Conservation (phyloP, 1,140 invertebrate species). For the Aporrectodea caliginosa region DNA sequence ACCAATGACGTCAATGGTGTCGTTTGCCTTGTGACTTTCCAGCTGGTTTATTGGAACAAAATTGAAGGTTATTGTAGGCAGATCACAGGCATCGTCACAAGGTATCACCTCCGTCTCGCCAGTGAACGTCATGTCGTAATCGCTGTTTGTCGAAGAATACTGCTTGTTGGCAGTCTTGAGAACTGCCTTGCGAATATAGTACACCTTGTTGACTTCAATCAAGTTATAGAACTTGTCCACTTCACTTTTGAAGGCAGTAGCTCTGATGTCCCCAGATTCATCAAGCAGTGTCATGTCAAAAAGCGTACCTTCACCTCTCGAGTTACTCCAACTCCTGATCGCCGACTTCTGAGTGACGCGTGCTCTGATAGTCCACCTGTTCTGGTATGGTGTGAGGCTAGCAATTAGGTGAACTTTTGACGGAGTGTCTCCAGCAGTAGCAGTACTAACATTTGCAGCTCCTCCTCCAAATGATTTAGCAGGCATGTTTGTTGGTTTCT, state of each 20-base stretch:
- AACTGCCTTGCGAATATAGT: conserved; percentile 75
- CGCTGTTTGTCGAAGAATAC: conserved; percentile 78
- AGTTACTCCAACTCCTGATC: conserved; percentile 85
- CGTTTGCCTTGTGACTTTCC: conserved; percentile 64
- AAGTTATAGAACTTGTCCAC: conserved; percentile 87
- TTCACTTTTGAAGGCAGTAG: conserved; percentile 86
- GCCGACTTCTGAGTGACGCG: conserved; percentile 77
- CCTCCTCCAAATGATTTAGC: background rate
- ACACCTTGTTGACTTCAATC: conserved; percentile 77
- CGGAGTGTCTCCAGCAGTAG: conserved; percentile 40
- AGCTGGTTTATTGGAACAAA: conserved; percentile 77
- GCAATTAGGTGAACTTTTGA: conserved; percentile 64
- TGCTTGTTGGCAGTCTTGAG: conserved; percentile 91
- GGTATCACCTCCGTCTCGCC: conserved; percentile 66
- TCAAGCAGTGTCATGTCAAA: conserved; percentile 91
- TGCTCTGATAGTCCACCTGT: conserved; percentile 90
- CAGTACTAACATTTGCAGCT: conserved; percentile 26
- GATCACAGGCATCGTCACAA: conserved; percentile 61
- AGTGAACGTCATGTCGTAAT: conserved; percentile 93
- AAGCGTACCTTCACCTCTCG: conserved; percentile 84
- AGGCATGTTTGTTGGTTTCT: background rate
- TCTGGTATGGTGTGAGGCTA: conserved; percentile 83
- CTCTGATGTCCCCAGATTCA: conserved; percentile 88
- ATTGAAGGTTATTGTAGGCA: conserved; percentile 78
- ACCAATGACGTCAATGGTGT: conserved; percentile 63